phyloP scores from a whole-genome alignment of 1,140 invertebrate genomes.

The Watersipora subatra region DNA sequence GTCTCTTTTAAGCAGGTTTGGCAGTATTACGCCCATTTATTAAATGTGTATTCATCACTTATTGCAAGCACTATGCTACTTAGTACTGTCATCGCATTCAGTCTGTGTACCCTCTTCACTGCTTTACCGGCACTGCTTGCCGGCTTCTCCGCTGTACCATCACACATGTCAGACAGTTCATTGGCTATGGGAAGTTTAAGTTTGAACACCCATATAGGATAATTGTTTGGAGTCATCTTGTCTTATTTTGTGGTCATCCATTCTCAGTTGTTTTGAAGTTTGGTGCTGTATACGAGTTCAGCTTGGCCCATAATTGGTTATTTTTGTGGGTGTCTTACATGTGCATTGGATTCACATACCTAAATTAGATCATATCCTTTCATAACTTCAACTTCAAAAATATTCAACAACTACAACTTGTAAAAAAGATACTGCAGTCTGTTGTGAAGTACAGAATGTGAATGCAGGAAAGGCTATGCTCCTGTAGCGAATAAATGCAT shows the following conservation, averaged over 20 bases:
- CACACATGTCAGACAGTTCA: neutral
- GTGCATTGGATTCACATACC: too few species aligned
- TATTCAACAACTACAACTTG: too few species aligned
- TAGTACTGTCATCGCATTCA: neutral
- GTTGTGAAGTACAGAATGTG: too few species aligned
- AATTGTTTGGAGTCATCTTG: neutral
- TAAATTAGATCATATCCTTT: too few species aligned
- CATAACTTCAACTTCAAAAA: too few species aligned
- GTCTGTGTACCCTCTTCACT: neutral
- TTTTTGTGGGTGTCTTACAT: too few species aligned
- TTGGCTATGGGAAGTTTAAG: neutral
- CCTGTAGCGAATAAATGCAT: too few species aligned
- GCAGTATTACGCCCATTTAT: neutral
- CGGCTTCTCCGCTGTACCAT: neutral
- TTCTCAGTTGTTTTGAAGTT: neutral
- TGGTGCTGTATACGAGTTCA: neutral
- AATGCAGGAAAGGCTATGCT: too few species aligned
- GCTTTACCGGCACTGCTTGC: neutral
- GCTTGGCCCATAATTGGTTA: neutral
- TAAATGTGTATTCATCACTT: neutral
- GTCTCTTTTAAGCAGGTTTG: neutral
- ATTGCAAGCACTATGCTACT: neutral
- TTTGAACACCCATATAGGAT: neutral
- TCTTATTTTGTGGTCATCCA: neutral
- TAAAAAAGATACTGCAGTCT: too few species aligned